Evolutionary conservation across 2,888 invertebrate genomes (phyloP).

Genomic region (Pachymerium ferrugineum): DNA sequence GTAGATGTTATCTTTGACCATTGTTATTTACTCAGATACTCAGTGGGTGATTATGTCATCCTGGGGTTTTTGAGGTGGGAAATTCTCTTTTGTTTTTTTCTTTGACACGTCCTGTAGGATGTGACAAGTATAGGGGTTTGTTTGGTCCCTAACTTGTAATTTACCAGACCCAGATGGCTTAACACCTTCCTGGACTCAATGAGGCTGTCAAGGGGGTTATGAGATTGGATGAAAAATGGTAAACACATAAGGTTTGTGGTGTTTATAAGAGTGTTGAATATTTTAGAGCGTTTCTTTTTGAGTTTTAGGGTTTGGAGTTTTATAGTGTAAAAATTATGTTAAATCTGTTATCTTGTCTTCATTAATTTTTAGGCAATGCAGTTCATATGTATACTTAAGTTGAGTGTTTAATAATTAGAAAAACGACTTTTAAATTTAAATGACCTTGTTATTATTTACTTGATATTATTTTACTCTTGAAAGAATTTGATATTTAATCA

Average conservation of each 20-base stretch:
- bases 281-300: no score
- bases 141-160: not conserved
- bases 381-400: no score
- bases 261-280: no score
- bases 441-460: no score
- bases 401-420: no score
- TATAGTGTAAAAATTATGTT: no score
- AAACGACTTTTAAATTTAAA: no score
- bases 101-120: conserved; percentile 10
- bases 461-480: no score
- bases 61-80: not conserved
- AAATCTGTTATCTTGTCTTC: no score
- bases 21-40: not conserved
- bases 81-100: not conserved
- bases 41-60: not conserved
- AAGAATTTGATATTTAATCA: no score
- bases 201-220: not conserved
- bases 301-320: no score
- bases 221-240: not conserved
- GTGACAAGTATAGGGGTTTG: conserved; percentile 3
- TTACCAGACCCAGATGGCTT: not conserved
- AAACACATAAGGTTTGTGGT: not conserved
- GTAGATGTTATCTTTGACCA: not conserved
- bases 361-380: no score
- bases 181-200: not conserved